Percentiles rank a stretch among this genome's conserved stretches.
Conservation (phyloP, 2,888 invertebrate genomes). For the Xestia c-nigrum region DNA sequence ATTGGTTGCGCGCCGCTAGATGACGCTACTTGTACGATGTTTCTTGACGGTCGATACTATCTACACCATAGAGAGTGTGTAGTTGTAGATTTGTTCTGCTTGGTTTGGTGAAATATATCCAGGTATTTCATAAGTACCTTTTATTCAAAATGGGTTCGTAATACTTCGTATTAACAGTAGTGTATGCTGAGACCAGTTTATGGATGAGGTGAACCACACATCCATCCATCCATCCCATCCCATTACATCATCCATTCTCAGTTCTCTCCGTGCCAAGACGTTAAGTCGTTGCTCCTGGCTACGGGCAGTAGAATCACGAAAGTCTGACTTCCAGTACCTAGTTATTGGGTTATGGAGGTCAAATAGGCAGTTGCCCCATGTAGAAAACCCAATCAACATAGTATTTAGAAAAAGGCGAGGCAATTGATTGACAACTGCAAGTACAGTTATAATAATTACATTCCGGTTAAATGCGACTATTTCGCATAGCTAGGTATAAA, state of each 20-base stretch:
- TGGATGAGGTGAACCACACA: too few species aligned
- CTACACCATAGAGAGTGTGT: not conserved
- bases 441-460: too few species aligned
- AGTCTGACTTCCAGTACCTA: not conserved
- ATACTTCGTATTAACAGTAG: too few species aligned
- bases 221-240: too few species aligned
- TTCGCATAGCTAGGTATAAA: not conserved
- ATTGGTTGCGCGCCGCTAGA: constrained; percentile 56
- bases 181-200: too few species aligned
- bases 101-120: not conserved
- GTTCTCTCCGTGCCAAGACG: not conserved
- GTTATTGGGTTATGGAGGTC: not conserved
- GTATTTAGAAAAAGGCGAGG: not conserved
- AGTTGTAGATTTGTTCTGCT: not conserved
- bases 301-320: not conserved
- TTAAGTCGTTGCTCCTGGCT: not conserved
- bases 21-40: constrained; percentile 64
- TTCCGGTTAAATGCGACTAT: not conserved
- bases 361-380: not conserved
- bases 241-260: too few species aligned
- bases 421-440: too few species aligned
- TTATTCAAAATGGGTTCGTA: too few species aligned
- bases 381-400: not conserved
- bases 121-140: not conserved
- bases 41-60: constrained; percentile 40